These are phyloP conservation scores for Diorhabda carinulata DNA, from an alignment of 1,140 invertebrate species.

Conservation along the genomic window DNA sequence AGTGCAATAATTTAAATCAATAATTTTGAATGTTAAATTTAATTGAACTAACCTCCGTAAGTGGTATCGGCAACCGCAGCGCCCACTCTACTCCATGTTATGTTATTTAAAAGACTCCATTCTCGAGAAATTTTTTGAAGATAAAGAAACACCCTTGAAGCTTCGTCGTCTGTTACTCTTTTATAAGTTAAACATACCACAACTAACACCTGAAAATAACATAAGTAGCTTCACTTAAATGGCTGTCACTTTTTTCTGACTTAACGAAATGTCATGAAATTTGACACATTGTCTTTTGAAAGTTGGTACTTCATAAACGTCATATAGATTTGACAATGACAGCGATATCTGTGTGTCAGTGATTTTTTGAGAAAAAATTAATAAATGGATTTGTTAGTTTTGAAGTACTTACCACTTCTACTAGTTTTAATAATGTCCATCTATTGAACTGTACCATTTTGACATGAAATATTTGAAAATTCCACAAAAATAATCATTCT, in stretches of 20 bases:
- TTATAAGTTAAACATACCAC: slow-evolving; percentile 63
- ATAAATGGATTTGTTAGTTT: background rate
- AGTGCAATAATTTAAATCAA: too few relatives aligned
- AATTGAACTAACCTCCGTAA: slow-evolving; percentile 55
- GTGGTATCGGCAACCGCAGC: slow-evolving; percentile 59
- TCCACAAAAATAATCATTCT: too few relatives aligned
- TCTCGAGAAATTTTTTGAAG: slow-evolving; percentile 67
- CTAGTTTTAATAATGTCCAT: slow-evolving; percentile 51
- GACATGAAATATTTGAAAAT: background rate
- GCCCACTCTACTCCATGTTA: slow-evolving; percentile 63
- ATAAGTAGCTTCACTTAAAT: background rate
- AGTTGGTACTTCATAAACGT: too few relatives aligned
- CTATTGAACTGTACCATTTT: slow-evolving; percentile 33
- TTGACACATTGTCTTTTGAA: too few relatives aligned
- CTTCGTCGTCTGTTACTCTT: slow-evolving; percentile 67
- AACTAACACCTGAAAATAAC: slow-evolving; percentile 57
- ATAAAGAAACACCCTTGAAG: slow-evolving; percentile 59
- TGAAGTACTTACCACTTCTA: slow-evolving; percentile 53
- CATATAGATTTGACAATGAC: background rate
- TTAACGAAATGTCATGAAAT: background rate
- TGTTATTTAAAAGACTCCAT: slow-evolving; percentile 69
- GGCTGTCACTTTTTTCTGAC: background rate
- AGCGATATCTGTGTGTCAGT: background rate
- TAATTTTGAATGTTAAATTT: too few relatives aligned
- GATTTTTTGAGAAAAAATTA: background rate